phyloP scores from a whole-genome alignment of 2,113 vertebrate species.

The Maccullochella peelii region DNA sequence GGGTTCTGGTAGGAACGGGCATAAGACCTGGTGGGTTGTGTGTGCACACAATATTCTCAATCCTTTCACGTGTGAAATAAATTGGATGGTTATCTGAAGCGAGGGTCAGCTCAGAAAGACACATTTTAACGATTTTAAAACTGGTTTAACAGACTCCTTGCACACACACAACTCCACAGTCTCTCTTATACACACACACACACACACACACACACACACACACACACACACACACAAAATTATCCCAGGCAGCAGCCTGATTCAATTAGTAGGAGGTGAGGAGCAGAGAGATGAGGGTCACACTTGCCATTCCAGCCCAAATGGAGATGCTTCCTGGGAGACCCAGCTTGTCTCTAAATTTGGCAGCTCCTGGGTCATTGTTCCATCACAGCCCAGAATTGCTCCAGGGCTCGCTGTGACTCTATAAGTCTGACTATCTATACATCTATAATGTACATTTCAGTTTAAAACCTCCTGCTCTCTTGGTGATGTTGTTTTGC shows the following conservation, averaged over 20 bases:
- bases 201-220: slow-evolving; percentile 30
- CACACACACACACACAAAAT: slow-evolving; percentile 38
- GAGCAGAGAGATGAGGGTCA: slow-evolving; percentile 83
- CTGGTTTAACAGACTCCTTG: slow-evolving; percentile 60
- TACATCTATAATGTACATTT: slow-evolving; percentile 62
- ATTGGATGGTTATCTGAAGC: slow-evolving; percentile 39
- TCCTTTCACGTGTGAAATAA: slow-evolving; percentile 13
- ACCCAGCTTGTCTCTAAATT: slow-evolving; percentile 77
- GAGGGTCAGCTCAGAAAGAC: slow-evolving; percentile 32
- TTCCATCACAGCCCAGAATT: slow-evolving; percentile 71
- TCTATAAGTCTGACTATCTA: slow-evolving; percentile 42
- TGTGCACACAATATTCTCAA: not conserved
- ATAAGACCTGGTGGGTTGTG: not conserved
- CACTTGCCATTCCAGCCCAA: slow-evolving; percentile 75
- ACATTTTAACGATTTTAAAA: slow-evolving; percentile 60
- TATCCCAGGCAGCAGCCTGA: slow-evolving; percentile 75
- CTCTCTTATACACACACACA: slow-evolving; percentile 1
- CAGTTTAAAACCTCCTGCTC: slow-evolving; percentile 34
- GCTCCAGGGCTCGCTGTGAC: slow-evolving; percentile 46
- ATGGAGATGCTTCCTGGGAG: slow-evolving; percentile 79
- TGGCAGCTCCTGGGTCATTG: slow-evolving; percentile 79
- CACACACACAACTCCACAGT: slow-evolving; percentile 4
- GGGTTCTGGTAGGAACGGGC: not conserved
- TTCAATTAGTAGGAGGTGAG: slow-evolving; percentile 84
- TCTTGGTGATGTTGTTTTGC: slow-evolving; percentile 35